phyloP scores from a whole-genome alignment of 2,113 vertebrate species.

The Callorhinus ursinus region DNA sequence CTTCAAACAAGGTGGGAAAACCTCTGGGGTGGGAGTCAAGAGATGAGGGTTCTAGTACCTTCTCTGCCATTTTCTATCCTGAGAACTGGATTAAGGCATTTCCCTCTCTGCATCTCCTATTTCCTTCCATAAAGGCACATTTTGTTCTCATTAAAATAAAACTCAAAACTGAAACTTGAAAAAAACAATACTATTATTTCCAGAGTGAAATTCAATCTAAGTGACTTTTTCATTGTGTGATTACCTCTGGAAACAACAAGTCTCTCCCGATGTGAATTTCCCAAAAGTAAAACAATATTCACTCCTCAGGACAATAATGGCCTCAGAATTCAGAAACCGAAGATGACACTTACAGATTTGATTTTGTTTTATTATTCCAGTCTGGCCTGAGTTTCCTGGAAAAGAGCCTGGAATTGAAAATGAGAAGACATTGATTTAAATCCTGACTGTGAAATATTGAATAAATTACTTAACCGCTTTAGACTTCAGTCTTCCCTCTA shows the following conservation, averaged over 20 bases:
- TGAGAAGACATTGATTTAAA: slow-evolving; percentile 57
- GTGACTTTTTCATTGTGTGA: neutral
- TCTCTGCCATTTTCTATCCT: neutral
- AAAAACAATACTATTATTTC: neutral
- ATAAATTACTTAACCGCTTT: neutral
- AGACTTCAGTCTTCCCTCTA: neutral
- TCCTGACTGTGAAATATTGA: slow-evolving; percentile 3
- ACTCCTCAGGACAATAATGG: neutral
- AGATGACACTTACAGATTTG: neutral
- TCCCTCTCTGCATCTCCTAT: neutral
- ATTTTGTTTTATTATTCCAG: slow-evolving; percentile 41
- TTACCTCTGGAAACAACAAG: slow-evolving; percentile 25
- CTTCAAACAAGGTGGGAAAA: neutral
- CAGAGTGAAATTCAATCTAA: slow-evolving; percentile 53
- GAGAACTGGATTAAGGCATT: neutral
- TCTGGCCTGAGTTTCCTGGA: slow-evolving; percentile 7
- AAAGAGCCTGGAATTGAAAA: slow-evolving; percentile 33
- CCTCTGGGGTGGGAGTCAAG: neutral
- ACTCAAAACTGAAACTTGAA: slow-evolving; percentile 24
- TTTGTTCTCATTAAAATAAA: slow-evolving; percentile 55
- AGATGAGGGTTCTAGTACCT: neutral
- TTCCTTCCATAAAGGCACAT: neutral
- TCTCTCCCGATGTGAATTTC: slow-evolving; percentile 31
- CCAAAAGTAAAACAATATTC: slow-evolving; percentile 23
- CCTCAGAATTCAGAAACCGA: slow-evolving; percentile 32